These are phyloP conservation scores for Onychomys arenicola DNA, from an alignment of 2,797 vertebrate genomes.

Conservation along the genomic window DNA sequence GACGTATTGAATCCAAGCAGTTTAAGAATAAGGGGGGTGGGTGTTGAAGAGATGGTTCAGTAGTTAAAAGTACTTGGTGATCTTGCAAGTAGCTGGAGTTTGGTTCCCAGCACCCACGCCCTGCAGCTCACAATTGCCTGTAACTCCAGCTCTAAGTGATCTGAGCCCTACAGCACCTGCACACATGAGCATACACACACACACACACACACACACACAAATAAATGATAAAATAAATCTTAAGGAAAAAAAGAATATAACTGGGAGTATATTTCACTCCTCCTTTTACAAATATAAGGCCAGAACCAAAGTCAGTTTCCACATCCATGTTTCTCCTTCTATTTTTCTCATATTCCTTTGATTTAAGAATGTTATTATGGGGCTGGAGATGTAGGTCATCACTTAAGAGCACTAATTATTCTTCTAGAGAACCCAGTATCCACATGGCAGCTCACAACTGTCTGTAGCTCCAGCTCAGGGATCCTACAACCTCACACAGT, in stretches of 20 bases:
- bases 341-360: slow-evolving; percentile 32
- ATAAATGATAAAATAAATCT: background rate
- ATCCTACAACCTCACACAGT: background rate
- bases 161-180: background rate
- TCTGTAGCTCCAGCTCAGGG: background rate
- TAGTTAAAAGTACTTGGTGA: too few relatives aligned
- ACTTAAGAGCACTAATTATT: background rate
- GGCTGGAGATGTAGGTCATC: background rate
- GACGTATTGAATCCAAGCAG: slow-evolving; percentile 17
- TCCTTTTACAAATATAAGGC: background rate
- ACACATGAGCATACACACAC: background rate
- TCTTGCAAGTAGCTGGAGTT: too few relatives aligned
- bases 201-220: background rate
- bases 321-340: slow-evolving; percentile 17
- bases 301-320: background rate
- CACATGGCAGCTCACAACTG: background rate
- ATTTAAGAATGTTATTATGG: slow-evolving; percentile 18
- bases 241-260: background rate
- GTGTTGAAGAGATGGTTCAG: too few relatives aligned
- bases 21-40: background rate
- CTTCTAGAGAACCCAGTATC: background rate
- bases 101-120: too few relatives aligned
- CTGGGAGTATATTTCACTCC: background rate
- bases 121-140: background rate
- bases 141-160: background rate